Conservation (phyloP, 2,113 vertebrate species). For the Grammomys surdaster region DNA sequence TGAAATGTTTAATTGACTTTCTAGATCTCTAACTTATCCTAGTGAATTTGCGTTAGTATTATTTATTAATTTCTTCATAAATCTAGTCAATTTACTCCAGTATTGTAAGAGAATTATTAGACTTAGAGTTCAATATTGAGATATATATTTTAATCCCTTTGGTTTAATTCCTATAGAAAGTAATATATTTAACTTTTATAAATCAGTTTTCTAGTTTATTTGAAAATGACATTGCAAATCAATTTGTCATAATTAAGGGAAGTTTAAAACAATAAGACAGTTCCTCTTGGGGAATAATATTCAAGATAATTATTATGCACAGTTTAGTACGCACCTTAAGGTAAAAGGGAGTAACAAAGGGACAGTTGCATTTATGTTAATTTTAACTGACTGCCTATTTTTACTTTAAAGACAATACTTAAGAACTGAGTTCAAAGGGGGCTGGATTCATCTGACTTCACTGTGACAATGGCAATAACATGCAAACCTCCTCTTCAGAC, state of each 20-base stretch:
- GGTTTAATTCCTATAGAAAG: not conserved
- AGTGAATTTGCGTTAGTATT: not conserved
- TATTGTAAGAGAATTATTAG: constrained; percentile 24
- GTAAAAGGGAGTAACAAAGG: not conserved
- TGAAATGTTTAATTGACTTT: not conserved
- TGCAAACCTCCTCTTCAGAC: constrained; percentile 33
- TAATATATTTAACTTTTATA: not conserved
- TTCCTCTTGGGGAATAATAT: not conserved
- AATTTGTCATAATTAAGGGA: not conserved
- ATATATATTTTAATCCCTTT: constrained; percentile 47
- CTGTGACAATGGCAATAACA: constrained; percentile 49
- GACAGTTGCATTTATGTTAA: constrained; percentile 28
- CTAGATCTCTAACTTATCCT: not conserved
- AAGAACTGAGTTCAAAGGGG: not conserved
- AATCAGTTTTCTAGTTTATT: not conserved
- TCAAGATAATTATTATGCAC: constrained; percentile 32
- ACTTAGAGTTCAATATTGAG: not conserved
- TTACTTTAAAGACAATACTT: constrained; percentile 51
- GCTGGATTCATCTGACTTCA: constrained; percentile 31
- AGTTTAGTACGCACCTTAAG: not conserved
- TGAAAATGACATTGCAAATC: constrained; percentile 31
- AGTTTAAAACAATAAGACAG: not conserved
- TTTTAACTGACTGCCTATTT: constrained; percentile 59
- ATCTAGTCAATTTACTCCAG: not conserved
- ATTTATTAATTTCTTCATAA: constrained; percentile 32